Percentiles rank a stretch among this genome's conserved stretches.
These are phyloP conservation scores for Clarias gariepinus DNA, from an alignment of 2,113 vertebrate species.

Conservation along the genomic window DNA sequence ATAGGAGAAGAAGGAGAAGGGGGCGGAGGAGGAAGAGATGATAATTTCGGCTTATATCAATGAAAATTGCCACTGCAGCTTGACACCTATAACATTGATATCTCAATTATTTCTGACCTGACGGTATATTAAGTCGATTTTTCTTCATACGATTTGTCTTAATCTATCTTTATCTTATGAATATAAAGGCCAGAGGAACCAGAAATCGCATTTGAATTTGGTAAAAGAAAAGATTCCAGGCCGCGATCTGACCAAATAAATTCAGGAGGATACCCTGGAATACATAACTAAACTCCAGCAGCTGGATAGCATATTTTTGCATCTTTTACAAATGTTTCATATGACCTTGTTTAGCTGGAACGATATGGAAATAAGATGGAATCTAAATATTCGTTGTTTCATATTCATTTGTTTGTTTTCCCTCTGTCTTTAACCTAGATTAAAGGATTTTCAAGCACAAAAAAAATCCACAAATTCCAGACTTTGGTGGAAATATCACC, in stretches of 20 bases:
- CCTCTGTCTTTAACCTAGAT: slow-evolving; percentile 55
- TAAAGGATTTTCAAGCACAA: slow-evolving; percentile 60
- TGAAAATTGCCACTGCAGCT: not conserved
- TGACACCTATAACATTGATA: not conserved
- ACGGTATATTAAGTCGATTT: not conserved
- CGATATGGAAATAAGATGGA: slow-evolving; percentile 62
- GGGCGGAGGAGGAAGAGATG: not conserved
- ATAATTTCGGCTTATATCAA: not conserved
- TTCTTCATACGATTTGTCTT: not conserved
- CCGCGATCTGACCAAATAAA: slow-evolving; percentile 29
- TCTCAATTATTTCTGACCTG: not conserved
- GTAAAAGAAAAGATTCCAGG: not conserved
- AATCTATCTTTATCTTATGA: not conserved
- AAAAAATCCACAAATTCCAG: slow-evolving; percentile 63
- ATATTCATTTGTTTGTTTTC: slow-evolving; percentile 69
- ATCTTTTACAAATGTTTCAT: slow-evolving; percentile 67
- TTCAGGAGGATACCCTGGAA: slow-evolving; percentile 50
- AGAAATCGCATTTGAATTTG: not conserved
- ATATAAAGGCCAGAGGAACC: not conserved
- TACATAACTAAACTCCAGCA: slow-evolving; percentile 63
- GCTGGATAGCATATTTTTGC: slow-evolving; percentile 69
- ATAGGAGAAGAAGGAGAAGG: not conserved
- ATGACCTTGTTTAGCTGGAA: slow-evolving; percentile 67
- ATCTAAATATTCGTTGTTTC: slow-evolving; percentile 72
- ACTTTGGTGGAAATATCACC: slow-evolving; percentile 4